Percentiles rank a stretch among this genome's conserved stretches.
phyloP scores from a whole-genome alignment of 1,140 invertebrate genomes.

The Eufriesea mexicana region DNA sequence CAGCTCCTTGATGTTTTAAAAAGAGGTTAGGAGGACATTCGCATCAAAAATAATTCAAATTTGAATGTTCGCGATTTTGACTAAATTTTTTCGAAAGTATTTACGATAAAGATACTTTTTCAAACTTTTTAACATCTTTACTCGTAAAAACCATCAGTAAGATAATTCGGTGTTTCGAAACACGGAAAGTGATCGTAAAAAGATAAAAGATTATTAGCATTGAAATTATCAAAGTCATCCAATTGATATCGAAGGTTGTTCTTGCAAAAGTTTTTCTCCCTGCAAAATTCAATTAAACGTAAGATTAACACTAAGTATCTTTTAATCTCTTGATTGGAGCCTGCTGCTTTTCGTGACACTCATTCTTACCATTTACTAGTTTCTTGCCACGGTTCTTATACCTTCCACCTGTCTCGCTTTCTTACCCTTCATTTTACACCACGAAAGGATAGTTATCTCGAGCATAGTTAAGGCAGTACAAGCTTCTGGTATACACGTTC shows the following conservation, averaged over 20 bases:
- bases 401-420: background rate
- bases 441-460: background rate
- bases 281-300: background rate
- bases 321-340: constrained; percentile 7
- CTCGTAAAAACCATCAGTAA: background rate
- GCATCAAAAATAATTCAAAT: no score
- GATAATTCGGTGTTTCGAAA: background rate
- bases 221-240: background rate
- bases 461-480: background rate
- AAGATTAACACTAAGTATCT: background rate
- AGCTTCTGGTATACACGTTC: background rate
- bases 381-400: constrained; percentile 3
- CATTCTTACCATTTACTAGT: background rate
- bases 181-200: background rate
- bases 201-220: no score
- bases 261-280: background rate
- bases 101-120: background rate
- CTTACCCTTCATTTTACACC: background rate
- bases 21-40: background rate
- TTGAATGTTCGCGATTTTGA: background rate
- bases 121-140: background rate
- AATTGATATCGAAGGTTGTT: background rate
- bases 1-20: background rate
- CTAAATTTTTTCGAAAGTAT: background rate
- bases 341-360: background rate